Evolutionary conservation across 2,888 invertebrate species (phyloP), one percentile per base, ranked within the genome.

Genomic region (Graphium colonna): DNA sequence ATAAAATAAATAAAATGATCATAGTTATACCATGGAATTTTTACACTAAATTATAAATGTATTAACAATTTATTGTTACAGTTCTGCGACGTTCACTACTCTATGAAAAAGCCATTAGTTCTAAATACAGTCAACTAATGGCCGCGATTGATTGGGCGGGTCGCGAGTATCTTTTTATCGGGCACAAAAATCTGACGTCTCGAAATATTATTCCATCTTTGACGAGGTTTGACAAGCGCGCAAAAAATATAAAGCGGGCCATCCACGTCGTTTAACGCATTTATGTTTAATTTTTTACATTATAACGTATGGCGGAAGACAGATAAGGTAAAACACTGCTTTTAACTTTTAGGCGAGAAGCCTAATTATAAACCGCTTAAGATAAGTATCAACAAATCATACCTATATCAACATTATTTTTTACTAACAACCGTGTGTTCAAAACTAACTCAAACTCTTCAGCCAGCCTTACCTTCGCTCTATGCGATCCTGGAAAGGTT

Each of bases 71-170:
- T 33, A 33, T 33, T 33, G 33, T 9, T 33, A 33, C 33, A 5
- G 36, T n/a, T 36, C 36, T 36, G 12, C 36, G 12, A 2, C n/a
- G 9, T 5, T 41, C 16, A 21, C 50, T 75, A 69, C 47, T 78
- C 75, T 78, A 59, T 75, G 72, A 50, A 51, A 68, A 72, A 59
- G 55, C 77, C 77, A 79, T 80, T 79, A 79, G 73, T 68, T 71
- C 68, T 75, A 78, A 79, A 79, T 75, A 79, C 68, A 76, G 71
- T 71, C 76, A 74, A 77, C 76, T 81, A 81, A 71, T 75, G 73
- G 75, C 71, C 63, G 52, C 77, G 72, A 79, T 80, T 77, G 79
- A 79, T 81, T 75, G 74, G 77, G 70, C 69, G 75, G 75, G 65
- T 67, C 68, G 64, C 66, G 68, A 67, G 66, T 64, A 69, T 67